Conservation (phyloP, 2,113 vertebrate genomes). For the Grantiella picta region DNA sequence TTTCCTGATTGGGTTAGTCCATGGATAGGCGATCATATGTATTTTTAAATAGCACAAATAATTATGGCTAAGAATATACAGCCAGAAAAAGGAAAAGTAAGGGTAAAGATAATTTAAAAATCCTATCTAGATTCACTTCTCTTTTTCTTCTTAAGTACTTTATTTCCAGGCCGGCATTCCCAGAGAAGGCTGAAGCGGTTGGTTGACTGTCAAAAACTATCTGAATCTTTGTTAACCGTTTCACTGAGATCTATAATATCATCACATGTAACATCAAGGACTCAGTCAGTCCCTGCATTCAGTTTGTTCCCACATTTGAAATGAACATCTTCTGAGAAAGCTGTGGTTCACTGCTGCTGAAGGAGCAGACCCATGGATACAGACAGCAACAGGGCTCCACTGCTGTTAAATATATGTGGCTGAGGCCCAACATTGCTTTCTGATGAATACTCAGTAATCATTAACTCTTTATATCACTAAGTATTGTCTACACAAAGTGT, state of each 20-base stretch:
- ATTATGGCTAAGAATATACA: background rate
- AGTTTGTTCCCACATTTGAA: background rate
- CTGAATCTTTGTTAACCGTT: background rate
- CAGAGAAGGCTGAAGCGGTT: background rate
- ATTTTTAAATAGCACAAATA: background rate
- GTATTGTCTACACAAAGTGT: background rate
- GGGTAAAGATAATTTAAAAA: background rate
- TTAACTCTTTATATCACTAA: background rate
- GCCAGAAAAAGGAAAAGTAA: background rate
- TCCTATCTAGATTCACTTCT: background rate
- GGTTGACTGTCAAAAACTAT: background rate
- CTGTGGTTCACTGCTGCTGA: background rate
- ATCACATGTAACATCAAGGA: background rate
- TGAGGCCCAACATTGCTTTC: background rate
- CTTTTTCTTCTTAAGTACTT: background rate
- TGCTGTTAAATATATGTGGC: fast-evolving
- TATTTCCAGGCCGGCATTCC: background rate
- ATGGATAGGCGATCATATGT: no score
- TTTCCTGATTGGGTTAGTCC: background rate
- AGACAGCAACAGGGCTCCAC: background rate
- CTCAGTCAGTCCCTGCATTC: background rate
- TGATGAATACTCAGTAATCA: background rate
- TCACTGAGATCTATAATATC: background rate
- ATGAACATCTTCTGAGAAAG: background rate
- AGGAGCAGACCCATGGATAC: background rate